Base-by-base conservation (phyloP, 2,888 invertebrate species). In the Noctua janthina region DNA sequence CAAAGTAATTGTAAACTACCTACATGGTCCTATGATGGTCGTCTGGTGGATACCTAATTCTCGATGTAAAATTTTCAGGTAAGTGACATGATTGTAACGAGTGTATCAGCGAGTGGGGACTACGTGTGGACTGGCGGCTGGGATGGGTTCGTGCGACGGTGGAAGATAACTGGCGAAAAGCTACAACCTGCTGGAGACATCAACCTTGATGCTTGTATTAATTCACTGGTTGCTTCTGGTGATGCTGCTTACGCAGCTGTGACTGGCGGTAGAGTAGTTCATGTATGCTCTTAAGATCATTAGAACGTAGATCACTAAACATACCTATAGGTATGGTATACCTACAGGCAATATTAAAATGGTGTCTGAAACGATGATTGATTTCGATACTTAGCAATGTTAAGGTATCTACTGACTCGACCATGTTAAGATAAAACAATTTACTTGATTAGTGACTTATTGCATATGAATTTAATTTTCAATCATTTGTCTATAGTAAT, bases 81-180 rank as follows among this genome's bases (percentile, higher is more conserved):
- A 1, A 97, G 97, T 83, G 96, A 96, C 77, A 95, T 97, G 96
- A 96, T 97, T 86, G 91, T 97, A 62, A 97, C 97, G 74, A 95
- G 95, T 83, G 84, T 98, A 68, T 94, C 96, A 49, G 92, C 95
- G 11, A 94, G 92, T 29, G 94, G 95, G 1, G 92, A 94, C 80
- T 92, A 93, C 83, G 95, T 96, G 11, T 98, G 97, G 95, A 97
- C 97, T 1, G 97, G 96, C 1, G 97, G 97, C 17, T 96, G 97
- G 94, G 97, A 97, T 86, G 98, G 98, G 29, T 93, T 93, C 78
- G 93, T 97, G 64, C 94, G 95, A 73, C 92, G 96, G 49, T 96
- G 95, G 95, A 94, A 93, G 83, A 94, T 96, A 64, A 82, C 86
- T 1, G 91, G 88, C 15, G 92, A 96, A 66, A 93, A 95, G 79